Evolutionary conservation across 2,797 vertebrate species (phyloP).

Genomic region (Steatocranus sp.): DNA sequence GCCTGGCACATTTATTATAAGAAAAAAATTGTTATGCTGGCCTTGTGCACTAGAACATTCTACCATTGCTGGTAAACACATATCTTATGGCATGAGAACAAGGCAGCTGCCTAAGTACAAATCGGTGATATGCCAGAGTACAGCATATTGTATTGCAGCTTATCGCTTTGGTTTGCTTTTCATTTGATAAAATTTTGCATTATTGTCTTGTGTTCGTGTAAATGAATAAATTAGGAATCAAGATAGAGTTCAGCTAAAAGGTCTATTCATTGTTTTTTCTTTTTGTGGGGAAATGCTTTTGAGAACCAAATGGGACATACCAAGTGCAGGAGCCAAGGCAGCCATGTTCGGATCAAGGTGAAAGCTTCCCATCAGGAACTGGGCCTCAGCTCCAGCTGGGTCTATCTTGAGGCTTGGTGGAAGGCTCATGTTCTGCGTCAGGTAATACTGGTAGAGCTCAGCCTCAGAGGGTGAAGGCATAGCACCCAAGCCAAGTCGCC

Average conservation of each 20-base stretch:
- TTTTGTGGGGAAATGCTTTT: background rate
- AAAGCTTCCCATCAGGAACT: conserved; percentile 93
- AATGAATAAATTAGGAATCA: background rate
- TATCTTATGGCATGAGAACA: background rate
- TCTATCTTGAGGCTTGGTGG: conserved; percentile 92
- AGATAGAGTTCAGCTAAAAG: background rate
- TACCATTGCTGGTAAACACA: background rate
- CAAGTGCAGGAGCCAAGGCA: conserved; percentile 87
- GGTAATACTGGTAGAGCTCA: conserved; percentile 98
- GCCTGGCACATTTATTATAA: background rate
- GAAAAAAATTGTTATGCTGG: background rate
- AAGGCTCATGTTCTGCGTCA: conserved; percentile 96
- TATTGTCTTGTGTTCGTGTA: background rate
- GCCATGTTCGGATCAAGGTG: conserved; percentile 91
- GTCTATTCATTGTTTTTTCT: background rate
- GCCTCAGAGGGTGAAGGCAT: conserved; percentile 93
- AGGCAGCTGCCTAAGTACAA: background rate
- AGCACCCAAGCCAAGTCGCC: conserved; percentile 86
- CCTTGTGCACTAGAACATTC: background rate
- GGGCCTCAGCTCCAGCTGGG: conserved; percentile 83
- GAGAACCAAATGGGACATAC: conserved; percentile 71
- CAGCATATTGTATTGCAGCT: background rate
- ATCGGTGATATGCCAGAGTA: background rate
- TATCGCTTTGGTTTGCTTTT: background rate
- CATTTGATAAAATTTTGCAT: background rate